Base-by-base conservation (phyloP, 2,797 vertebrate species). In the Danio jaintianensis region DNA sequence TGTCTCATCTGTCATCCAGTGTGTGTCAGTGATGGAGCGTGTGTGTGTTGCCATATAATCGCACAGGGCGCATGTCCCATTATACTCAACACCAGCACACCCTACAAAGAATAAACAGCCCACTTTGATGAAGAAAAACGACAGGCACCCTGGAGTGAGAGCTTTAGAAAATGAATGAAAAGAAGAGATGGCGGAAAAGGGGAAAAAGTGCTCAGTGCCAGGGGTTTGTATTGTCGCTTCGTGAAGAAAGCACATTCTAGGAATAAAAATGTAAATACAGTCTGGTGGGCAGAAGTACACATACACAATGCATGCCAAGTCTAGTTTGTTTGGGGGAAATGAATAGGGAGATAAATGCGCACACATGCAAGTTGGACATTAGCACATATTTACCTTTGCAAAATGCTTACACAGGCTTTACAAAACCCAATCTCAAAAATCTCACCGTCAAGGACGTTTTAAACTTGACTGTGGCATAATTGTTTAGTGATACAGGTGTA, bases 1-100 rank as follows among this genome's bases (percentile, higher is more conserved):
- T 38, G 3, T 59, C 82, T 79, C 87, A 89, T 90, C 81, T 75
- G 70, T 90, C 86, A 87, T 78, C 22, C 11, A 52, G 36, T 78
- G 75, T 11, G 66, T 81, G 84, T 84, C 81, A 79, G 85, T 88
- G 88, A 89, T 89, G 78, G 88, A 91, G 83, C 47, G 64, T 84
- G 83, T 66, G 81, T 50, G 53, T 56, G 74, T 74, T 73, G 81
- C 75, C 20, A 80, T 80, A 83, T 85, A 74, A 80, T 83, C 81
- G 74, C 82, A 78, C 42, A 53, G 73, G 82, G 82, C 75, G 74
- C 80, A 63, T 79, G 18, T 77, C 81, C 81, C 72, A 83, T 89
- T 85, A 86, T 83, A 84, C 75, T 50, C 22, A 74, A 84, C 75
- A 79, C 82, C 77, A 81, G 75, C 73, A 56, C 69, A 78, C 71